Conservation (phyloP, 1,140 invertebrate species). For the Temnothorax longispinosus region DNA sequence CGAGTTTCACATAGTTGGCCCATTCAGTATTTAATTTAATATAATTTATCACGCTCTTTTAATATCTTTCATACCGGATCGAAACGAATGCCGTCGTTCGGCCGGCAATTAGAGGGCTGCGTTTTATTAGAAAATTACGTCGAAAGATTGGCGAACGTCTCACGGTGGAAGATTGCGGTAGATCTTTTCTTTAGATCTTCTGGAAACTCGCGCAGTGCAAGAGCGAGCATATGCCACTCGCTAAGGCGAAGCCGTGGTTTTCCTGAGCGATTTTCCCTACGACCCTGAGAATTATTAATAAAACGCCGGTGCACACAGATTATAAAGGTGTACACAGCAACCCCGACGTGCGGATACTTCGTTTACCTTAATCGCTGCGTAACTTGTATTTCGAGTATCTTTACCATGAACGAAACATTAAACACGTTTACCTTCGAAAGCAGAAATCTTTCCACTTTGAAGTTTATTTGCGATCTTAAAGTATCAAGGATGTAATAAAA, state of each 20-base stretch:
- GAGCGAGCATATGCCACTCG: constrained; percentile 11
- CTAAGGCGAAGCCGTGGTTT: constrained; percentile 8
- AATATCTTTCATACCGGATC: too few species aligned
- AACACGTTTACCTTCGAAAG: background rate
- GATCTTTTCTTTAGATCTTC: background rate
- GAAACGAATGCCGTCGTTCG: too few species aligned
- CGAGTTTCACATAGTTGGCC: background rate
- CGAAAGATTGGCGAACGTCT: background rate
- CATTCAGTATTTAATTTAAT: background rate
- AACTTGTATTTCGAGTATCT: background rate
- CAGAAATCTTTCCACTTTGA: background rate
- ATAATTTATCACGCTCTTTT: background rate
- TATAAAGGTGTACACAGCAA: constrained; percentile 24
- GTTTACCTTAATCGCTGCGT: background rate
- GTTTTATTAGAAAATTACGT: background rate
- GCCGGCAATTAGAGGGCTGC: background rate
- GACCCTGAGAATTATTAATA: constrained; percentile 43
- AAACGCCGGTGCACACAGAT: constrained; percentile 15
- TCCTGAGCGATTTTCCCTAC: constrained; percentile 11
- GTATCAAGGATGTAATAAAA: too few species aligned
- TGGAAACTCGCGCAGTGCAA: background rate
- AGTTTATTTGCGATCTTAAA: too few species aligned
- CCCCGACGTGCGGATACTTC: background rate
- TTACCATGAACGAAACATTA: background rate
- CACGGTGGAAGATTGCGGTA: background rate